Conservation (phyloP, 2,113 vertebrate species). For the Coreoperca whiteheadi region DNA sequence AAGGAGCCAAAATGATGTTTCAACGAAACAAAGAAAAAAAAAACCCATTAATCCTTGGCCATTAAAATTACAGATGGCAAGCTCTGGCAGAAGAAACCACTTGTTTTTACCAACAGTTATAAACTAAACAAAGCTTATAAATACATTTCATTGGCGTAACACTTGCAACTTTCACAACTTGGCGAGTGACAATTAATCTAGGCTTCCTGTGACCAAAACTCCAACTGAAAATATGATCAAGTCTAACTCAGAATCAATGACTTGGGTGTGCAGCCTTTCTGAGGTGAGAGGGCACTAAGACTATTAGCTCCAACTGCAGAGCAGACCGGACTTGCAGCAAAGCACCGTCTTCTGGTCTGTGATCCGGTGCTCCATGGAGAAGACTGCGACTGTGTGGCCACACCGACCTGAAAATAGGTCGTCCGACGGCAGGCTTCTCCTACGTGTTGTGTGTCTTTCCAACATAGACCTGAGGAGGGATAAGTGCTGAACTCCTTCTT, state of each 20-base stretch:
- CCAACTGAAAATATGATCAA: conserved; percentile 54
- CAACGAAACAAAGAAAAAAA: conserved; percentile 62
- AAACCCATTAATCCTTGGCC: conserved; percentile 71
- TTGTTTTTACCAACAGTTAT: conserved; percentile 42
- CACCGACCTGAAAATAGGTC: conserved; percentile 69
- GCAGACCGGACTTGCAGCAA: conserved; percentile 47
- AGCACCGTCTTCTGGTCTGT: conserved; percentile 31
- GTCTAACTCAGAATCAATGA: conserved; percentile 41
- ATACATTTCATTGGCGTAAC: conserved; percentile 56
- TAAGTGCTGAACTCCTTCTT: conserved; percentile 60
- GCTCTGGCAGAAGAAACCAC: conserved; percentile 67
- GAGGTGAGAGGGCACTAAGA: conserved; percentile 54
- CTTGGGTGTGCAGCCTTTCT: conserved; percentile 50
- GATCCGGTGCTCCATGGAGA: conserved; percentile 50
- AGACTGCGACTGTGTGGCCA: conserved; percentile 28
- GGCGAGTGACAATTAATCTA: conserved; percentile 36
- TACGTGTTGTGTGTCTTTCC: conserved; percentile 39
- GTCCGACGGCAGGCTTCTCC: conserved; percentile 2
- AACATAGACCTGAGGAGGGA: conserved; percentile 64
- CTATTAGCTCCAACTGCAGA: conserved; percentile 38
- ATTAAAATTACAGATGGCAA: conserved; percentile 58
- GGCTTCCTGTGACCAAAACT: conserved; percentile 53
- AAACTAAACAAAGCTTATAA: conserved; percentile 66
- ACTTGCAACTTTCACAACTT: conserved; percentile 41
- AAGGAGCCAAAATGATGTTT: conserved; percentile 64